Evolutionary conservation across 2,113 vertebrate genomes (phyloP), one percentile per base, ranked within the genome.

Genomic region (Vidua macroura): DNA sequence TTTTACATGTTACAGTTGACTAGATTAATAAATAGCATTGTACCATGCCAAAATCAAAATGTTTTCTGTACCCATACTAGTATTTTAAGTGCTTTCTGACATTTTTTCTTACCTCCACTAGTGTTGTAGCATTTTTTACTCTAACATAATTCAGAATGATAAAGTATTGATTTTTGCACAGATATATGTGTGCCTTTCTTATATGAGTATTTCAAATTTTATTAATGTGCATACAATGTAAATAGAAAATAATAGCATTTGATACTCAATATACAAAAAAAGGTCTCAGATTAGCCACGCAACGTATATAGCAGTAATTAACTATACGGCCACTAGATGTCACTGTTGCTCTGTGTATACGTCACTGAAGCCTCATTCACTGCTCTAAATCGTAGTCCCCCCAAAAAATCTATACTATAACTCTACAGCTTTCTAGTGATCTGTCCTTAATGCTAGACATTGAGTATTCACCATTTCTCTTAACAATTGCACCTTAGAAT

Each of bases 241-340:
- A 88, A 81, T 52, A 63, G 11, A 73, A 94, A 77, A 59, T 35
- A 68, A 58, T 56, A 76, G 3, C 21, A 20, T 68, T 46, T 67
- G 18, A 63, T 52, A 25, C 3, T 33, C 16, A 41, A 21, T 33
- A 46, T 58, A 43, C 15, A 79, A 89, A 91, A 83, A n/a, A 24
- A n/a, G n/a, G 3, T 17, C 73, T 75, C 33, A 53, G 21, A 33
- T 73, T 63, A 80, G 7, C 37, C 23, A 13, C 37, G 35, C 9
- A 51, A 63, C 1, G 0, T 8, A 24, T 35, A 8, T 18, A 70
- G 41, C 35, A 18, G 74, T 59, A 46, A 58, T 82, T 86, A 87
- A 59, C 41, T 83, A 72, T 81, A 3, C 6, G 80, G 33, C 93
- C 96, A 93, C 77, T 90, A 96, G 96, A 83, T 96, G 96, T 78